Percentiles rank a stretch among this genome's conserved stretches.
Evolutionary conservation across 2,888 invertebrate genomes (phyloP).

Genomic region (Ptychoptera albimana): DNA sequence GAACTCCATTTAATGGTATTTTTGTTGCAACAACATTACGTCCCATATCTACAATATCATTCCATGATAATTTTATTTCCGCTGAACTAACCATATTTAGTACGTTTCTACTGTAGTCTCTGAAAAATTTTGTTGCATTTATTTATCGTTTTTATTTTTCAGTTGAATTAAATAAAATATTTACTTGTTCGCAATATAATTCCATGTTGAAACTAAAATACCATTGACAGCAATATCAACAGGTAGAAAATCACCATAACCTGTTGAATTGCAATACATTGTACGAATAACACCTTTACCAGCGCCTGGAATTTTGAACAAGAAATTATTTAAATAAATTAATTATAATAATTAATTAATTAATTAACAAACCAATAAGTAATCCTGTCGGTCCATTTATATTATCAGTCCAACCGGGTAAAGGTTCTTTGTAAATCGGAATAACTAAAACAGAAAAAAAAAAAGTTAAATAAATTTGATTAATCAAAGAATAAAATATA

Average conservation of each 20-base stretch:
- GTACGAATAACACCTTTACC: conserved; percentile 82
- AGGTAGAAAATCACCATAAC: conserved; percentile 65
- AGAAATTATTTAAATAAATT: conserved; percentile 2
- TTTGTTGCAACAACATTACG: conserved; percentile 56
- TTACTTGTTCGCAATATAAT: conserved; percentile 41
- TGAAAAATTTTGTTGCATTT: conserved; percentile 22
- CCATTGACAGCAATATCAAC: conserved; percentile 71
- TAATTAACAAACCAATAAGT: conserved; percentile 35
- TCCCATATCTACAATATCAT: conserved; percentile 69
- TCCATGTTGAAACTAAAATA: conserved; percentile 49
- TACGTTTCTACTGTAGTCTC: conserved; percentile 37
- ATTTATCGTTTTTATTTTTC: conserved; percentile 18
- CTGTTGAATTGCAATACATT: conserved; percentile 66
- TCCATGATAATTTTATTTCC: conserved; percentile 74
- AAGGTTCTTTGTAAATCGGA: conserved; percentile 69
- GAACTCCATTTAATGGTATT: conserved; percentile 74
- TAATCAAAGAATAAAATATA: too few relatives aligned
- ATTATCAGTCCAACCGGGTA: conserved; percentile 87
- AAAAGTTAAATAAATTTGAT: too few relatives aligned
- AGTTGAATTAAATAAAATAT: conserved; percentile 21
- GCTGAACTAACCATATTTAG: conserved; percentile 65
- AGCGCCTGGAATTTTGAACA: conserved; percentile 37
- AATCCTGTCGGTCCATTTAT: conserved; percentile 84
- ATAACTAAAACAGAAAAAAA: conserved; percentile 37
- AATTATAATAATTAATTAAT: neutral